Percentiles rank a stretch among this genome's conserved stretches.
Evolutionary conservation across 2,113 vertebrate genomes (phyloP).

Genomic region (Pontoporia blainvillei): DNA sequence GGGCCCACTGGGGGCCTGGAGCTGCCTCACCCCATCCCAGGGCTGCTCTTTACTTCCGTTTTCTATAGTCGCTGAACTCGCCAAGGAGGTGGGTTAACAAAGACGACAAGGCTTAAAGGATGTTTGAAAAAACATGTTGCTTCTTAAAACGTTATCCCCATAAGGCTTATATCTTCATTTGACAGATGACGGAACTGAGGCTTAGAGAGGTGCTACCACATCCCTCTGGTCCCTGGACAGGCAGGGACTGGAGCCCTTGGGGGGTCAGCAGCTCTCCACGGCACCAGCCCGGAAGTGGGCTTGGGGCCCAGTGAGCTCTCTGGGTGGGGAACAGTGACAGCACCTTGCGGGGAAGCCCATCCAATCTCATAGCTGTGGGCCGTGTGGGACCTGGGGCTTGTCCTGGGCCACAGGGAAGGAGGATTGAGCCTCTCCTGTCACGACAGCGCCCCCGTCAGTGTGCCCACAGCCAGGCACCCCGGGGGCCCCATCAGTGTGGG

Average conservation of each 20-base stretch:
- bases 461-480: background rate
- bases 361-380: background rate
- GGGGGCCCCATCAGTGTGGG: background rate
- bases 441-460: accelerated
- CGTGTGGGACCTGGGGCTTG: background rate
- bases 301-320: background rate
- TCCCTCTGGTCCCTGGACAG: background rate
- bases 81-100: background rate
- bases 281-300: background rate
- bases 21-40: background rate
- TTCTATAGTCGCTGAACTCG: background rate
- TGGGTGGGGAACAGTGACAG: background rate
- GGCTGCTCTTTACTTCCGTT: background rate
- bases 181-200: background rate
- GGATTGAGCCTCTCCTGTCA: background rate
- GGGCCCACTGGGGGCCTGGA: background rate
- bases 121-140: background rate
- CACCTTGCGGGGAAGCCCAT: accelerated
- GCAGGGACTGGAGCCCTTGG: accelerated
- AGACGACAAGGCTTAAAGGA: background rate
- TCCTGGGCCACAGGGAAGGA: background rate
- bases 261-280: too few relatives aligned
- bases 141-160: background rate
- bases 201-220: background rate
- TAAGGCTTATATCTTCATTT: background rate